A percentile compares a stretch with the other conserved stretches of the same genome.
Conservation (phyloP, 2,113 vertebrate genomes). For the Xyrauchen texanus region DNA sequence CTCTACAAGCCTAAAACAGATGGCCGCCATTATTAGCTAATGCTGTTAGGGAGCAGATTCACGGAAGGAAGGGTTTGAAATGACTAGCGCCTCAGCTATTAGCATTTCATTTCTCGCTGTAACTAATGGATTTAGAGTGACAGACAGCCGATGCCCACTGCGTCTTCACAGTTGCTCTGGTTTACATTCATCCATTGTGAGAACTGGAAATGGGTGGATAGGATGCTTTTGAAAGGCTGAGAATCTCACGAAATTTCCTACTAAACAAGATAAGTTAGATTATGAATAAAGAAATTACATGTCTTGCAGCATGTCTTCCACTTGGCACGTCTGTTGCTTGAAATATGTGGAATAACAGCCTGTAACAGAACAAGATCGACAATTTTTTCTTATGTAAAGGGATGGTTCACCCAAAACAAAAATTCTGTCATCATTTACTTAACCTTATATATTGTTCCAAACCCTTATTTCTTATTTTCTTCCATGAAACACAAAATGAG, state of each 20-base stretch:
- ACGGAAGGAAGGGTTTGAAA: neutral
- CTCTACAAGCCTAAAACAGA: conserved; percentile 27
- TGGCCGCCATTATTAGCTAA: conserved; percentile 49
- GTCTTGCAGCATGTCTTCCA: neutral
- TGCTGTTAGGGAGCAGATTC: conserved; percentile 47
- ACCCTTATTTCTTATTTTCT: too few relatives aligned
- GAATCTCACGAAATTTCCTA: neutral
- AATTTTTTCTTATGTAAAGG: too few relatives aligned
- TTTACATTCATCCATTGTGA: conserved; percentile 27
- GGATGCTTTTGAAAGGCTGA: neutral
- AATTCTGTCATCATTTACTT: too few relatives aligned
- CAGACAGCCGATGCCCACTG: conserved; percentile 10
- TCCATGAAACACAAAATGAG: too few relatives aligned
- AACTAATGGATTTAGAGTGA: conserved; percentile 50
- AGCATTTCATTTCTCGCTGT: conserved; percentile 35
- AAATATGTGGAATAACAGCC: too few relatives aligned
- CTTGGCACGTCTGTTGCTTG: too few relatives aligned
- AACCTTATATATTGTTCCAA: too few relatives aligned
- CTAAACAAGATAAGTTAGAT: conserved; percentile 20
- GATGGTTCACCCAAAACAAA: too few relatives aligned
- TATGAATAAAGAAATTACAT: conserved; percentile 6
- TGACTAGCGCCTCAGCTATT: conserved; percentile 29
- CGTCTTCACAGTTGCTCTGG: conserved; percentile 1
- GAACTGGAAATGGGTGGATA: conserved; percentile 1
- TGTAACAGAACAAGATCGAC: too few relatives aligned